Base-by-base conservation (phyloP, 2,888 invertebrate species). In the Enoplolaimus lenunculus region DNA sequence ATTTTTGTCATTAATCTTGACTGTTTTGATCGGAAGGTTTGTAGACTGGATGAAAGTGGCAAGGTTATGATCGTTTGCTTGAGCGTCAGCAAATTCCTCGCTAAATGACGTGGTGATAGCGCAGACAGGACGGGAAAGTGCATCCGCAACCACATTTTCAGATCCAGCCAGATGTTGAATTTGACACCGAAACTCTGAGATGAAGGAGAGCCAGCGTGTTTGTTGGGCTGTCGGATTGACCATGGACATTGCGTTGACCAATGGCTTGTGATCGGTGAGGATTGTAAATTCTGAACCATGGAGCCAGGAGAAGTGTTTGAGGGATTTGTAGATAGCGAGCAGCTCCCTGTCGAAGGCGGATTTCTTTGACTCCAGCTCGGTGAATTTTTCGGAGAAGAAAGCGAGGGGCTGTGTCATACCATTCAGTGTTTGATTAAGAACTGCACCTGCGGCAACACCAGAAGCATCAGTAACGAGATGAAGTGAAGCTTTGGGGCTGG, bases 341-440 rank as follows among this genome's bases (percentile, higher is more conserved):
- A 66, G 31, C 67, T 66, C 67, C 33, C 67, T 3, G n/a, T 66
- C 67, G 34, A 66, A 66, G 34, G 67, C 67, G 34, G 67, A 66
- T 31, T 66, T 66, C 33, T 66, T 66, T 2, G 67, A 2, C n/a
- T 66, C 67, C n/a, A 31, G 7, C n/a, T 29, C 33, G 3, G 67
- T 66, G 3, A 66, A n/a, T 34, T 66, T 66, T 66, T 34, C 34
- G n/a, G 67, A 66, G 67, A 7, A 66, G 34, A 66, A 66, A 30
- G 31, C 67, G 2, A 66, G 31, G 13, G 67, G 67, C 34, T 66
- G 33, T n/a, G n/a, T 3, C 13, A 16, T 31, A 34, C 33, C 33
- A n/a, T 66, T 34, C 3, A 29, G n/a, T n/a, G n/a, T 31, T 31
- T 66, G 67, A 34, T 66, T 31, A 33, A 66, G 67, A 34, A 66